Evolutionary conservation across 2,113 vertebrate genomes (phyloP).

Genomic region (Forbesichthys agassizii): DNA sequence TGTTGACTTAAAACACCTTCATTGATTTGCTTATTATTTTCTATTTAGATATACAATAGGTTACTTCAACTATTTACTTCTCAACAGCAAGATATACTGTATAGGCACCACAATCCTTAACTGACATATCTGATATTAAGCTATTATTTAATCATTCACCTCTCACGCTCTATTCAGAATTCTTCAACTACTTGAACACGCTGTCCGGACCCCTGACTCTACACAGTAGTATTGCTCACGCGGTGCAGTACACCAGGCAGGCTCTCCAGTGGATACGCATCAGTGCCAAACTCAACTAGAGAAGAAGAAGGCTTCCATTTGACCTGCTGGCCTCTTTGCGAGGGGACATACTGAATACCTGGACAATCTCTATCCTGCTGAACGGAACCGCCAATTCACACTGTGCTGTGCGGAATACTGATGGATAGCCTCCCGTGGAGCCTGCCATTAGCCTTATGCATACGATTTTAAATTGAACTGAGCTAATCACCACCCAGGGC

Average conservation of each 20-base stretch:
- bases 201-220: constrained; percentile 94
- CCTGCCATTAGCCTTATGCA: constrained; percentile 1
- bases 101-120: not conserved
- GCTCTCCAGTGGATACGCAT: constrained; percentile 96
- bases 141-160: not conserved
- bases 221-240: constrained; percentile 94
- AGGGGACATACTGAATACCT: constrained; percentile 15
- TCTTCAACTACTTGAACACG: constrained; percentile 96
- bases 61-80: no score
- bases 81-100: no score
- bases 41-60: no score
- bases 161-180: constrained; percentile 78
- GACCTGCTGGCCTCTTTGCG: constrained; percentile 4
- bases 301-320: constrained; percentile 45
- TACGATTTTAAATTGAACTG: constrained; percentile 23
- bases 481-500: not conserved
- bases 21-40: no score
- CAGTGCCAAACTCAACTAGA: constrained; percentile 85
- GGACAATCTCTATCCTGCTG: constrained; percentile 28
- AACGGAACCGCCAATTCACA: constrained; percentile 6
- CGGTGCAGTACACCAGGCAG: constrained; percentile 96
- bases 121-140: not conserved
- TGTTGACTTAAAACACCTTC: no score
- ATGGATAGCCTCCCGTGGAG: constrained; percentile 27
- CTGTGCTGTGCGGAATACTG: constrained; percentile 6